A percentile compares a stretch with the other conserved stretches of the same genome.
Conservation (phyloP, 2,797 vertebrate genomes). For the Notolabrus celidotus region DNA sequence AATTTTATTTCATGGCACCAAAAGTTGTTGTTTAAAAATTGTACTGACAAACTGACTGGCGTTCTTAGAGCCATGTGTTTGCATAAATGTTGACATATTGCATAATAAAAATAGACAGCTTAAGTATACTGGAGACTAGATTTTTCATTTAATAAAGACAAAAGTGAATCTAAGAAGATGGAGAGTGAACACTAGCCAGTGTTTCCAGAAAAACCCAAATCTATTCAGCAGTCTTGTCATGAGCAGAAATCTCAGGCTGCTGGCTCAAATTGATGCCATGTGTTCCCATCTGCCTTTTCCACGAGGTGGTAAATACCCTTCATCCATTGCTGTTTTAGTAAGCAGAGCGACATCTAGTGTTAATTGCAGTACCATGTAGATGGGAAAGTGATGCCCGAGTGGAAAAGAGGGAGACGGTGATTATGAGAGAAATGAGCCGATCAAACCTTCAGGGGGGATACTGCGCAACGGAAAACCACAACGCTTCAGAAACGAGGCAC, state of each 20-base stretch:
- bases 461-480: conserved; percentile 66
- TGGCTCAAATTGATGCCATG: conserved; percentile 79
- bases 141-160: conserved; percentile 21
- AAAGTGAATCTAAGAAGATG: conserved; percentile 32
- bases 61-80: neutral
- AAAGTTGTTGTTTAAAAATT: neutral
- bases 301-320: conserved; percentile 54
- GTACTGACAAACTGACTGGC: neutral
- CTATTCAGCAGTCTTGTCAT: conserved; percentile 74
- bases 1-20: neutral
- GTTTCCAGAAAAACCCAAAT: conserved; percentile 50
- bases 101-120: conserved; percentile 18
- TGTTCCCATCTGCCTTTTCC: conserved; percentile 67
- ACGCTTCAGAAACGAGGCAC: conserved; percentile 51
- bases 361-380: conserved; percentile 27
- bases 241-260: conserved; percentile 61
- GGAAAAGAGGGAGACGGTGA: conserved; percentile 39
- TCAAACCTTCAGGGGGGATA: conserved; percentile 41
- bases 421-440: conserved; percentile 57
- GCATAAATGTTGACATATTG: neutral
- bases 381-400: conserved; percentile 46
- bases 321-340: conserved; percentile 28
- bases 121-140: neutral
- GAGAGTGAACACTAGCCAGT: conserved; percentile 22
- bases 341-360: conserved; percentile 63